Evolutionary conservation across 2,888 invertebrate species (phyloP), one percentile per base, ranked within the genome.

Genomic region (Cataglyphis livida): DNA sequence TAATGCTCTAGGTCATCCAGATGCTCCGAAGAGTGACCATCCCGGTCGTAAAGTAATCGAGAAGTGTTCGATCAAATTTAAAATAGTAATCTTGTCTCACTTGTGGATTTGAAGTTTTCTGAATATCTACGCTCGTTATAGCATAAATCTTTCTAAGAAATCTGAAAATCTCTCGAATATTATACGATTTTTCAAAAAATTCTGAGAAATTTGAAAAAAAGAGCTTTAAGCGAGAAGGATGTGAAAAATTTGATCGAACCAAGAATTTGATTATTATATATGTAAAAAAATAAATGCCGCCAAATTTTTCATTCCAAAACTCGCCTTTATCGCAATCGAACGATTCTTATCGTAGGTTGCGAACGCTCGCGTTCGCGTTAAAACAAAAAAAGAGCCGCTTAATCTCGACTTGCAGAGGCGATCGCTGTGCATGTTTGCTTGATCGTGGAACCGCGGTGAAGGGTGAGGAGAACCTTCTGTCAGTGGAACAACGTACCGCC

Each of bases 401-500:
- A 51, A 51, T 51, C 41, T 44, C 57, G 44, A 35, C 78, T 78
- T 28, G 74, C 44, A 44, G 35, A 59, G 70, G 41, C 70, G 70
- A 70, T 61, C 78, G 59, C 35, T 59, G 35, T 51, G 57, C 57
- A 59, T 41, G 83, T 64, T 83, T 73, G 51, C 32, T 25, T 65
- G 44, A 62, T 41, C 41, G 78, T 78, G 64, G 66, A 68, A 66
- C 64, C 44, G 74, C 68, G 68, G 76, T 71, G 59, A 74, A 54
- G 84, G 76, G 57, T 76, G 79, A 71, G 59, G 61, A 61, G 76
- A 70, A 48, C 54, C 84, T 90, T 88, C 90, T 90, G 90, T 91
- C 92, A 93, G 92, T 93, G 91, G 93, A 93, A 93, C 93, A 92
- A 93, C 91, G 93, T 92, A 90, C 92, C 90, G 90, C 93, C 93